Percentiles rank a stretch among this genome's conserved stretches.
Evolutionary conservation across 2,888 invertebrate species (phyloP).

Genomic region (Abrostola tripartita): DNA sequence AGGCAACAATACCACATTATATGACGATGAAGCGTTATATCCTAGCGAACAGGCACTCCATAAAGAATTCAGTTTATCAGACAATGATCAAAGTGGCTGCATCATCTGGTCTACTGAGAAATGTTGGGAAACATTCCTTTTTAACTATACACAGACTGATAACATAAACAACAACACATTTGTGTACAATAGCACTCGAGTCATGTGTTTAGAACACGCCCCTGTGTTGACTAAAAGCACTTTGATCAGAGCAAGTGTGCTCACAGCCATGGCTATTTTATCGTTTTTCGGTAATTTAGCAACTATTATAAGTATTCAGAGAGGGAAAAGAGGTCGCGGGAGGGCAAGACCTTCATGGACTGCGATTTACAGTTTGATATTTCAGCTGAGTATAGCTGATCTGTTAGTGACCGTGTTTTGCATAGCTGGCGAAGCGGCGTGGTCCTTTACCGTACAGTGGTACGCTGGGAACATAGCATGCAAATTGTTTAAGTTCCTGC

Average conservation of each 20-base stretch:
- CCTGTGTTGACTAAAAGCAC: conserved; percentile 90
- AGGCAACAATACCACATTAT: conserved; percentile 85
- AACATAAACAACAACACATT: conserved; percentile 66
- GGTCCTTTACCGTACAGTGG: conserved; percentile 95
- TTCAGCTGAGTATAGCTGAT: conserved; percentile 95
- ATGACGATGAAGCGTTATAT: conserved; percentile 68
- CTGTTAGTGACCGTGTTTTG: conserved; percentile 94
- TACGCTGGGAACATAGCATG: conserved; percentile 92
- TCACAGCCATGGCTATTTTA: conserved; percentile 91
- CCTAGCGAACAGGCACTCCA: conserved; percentile 66
- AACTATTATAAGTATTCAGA: conserved; percentile 92
- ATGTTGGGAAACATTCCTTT: conserved; percentile 70
- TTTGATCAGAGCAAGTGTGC: conserved; percentile 90
- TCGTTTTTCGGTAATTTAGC: conserved; percentile 93
- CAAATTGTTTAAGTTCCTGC: conserved; percentile 93
- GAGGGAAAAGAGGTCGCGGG: conserved; percentile 88
- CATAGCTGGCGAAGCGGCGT: conserved; percentile 93
- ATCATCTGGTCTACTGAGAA: conserved; percentile 76
- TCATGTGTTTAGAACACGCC: conserved; percentile 89
- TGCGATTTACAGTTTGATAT: conserved; percentile 92
- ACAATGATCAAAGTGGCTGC: conserved; percentile 58
- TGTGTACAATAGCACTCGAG: conserved; percentile 72
- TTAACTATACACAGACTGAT: conserved; percentile 68
- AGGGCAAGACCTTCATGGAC: conserved; percentile 90
- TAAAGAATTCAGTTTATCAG: conserved; percentile 63